These are phyloP conservation scores for Latheticus oryzae DNA, from an alignment of 2,888 invertebrate species.

Conservation along the genomic window DNA sequence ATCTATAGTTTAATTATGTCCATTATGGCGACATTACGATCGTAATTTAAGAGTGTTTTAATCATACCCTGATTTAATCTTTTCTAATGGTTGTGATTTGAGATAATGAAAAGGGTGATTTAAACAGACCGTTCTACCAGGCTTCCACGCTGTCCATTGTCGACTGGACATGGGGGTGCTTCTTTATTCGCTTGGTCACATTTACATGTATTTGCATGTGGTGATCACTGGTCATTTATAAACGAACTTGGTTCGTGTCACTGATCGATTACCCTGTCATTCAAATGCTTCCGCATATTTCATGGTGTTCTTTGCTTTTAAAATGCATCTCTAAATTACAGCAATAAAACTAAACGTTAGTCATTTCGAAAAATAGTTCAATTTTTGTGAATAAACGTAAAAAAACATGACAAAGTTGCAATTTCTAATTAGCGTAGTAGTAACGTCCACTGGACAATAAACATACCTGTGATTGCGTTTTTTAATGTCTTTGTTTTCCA, in stretches of 20 bases:
- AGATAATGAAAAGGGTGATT: constrained; percentile 44
- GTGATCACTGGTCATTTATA: constrained; percentile 65
- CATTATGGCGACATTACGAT: constrained; percentile 29
- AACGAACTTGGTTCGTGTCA: constrained; percentile 63
- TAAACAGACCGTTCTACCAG: constrained; percentile 35
- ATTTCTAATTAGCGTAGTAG: too few relatives aligned
- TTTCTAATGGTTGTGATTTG: constrained; percentile 40
- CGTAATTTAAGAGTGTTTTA: constrained; percentile 41
- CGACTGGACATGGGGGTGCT: constrained; percentile 57
- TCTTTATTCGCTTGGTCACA: constrained; percentile 59
- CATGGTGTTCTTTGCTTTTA: constrained; percentile 51
- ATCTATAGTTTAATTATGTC: constrained; percentile 16
- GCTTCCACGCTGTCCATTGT: constrained; percentile 49
- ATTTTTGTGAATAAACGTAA: too few relatives aligned
- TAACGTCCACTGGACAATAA: constrained; percentile 19
- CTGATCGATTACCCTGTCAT: constrained; percentile 65
- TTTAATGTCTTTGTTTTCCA: constrained; percentile 27
- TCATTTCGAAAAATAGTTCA: too few relatives aligned
- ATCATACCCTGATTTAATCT: constrained; percentile 42
- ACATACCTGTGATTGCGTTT: constrained; percentile 30
- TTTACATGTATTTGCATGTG: constrained; percentile 66
- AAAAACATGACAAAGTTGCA: constrained; percentile 6
- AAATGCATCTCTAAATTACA: constrained; percentile 40
- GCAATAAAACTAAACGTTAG: constrained; percentile 36
- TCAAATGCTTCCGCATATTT: constrained; percentile 62